Evolutionary conservation across 2,113 vertebrate genomes (phyloP).

Genomic region (Pachypanchax playfairii): DNA sequence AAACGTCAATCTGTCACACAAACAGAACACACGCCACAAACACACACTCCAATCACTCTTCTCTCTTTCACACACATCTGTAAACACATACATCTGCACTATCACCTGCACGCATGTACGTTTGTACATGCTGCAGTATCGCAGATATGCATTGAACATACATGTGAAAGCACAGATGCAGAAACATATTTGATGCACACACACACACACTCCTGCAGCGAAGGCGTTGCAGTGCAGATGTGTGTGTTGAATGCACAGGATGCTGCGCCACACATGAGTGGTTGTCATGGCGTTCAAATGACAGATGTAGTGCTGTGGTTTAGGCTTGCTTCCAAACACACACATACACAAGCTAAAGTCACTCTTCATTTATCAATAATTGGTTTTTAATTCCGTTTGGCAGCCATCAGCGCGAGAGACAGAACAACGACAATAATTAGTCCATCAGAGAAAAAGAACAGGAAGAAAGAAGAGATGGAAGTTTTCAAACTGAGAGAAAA

Average conservation of each 20-base stretch:
- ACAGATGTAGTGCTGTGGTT: constrained; percentile 71
- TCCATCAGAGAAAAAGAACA: constrained; percentile 57
- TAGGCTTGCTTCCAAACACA: constrained; percentile 61
- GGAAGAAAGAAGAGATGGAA: constrained; percentile 23
- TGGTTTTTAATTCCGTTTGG: constrained; percentile 75
- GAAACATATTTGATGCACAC: constrained; percentile 31
- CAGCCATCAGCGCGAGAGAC: constrained; percentile 56
- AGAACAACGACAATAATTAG: constrained; percentile 69
- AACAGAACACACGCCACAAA: constrained; percentile 28
- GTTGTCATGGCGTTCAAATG: constrained; percentile 66
- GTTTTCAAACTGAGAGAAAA: constrained; percentile 39
- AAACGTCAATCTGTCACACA: constrained; percentile 58
- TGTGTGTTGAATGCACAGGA: constrained; percentile 73
- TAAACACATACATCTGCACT: constrained; percentile 25
- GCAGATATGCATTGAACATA: constrained; percentile 45
- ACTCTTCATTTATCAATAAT: constrained; percentile 77
- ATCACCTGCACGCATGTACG: constrained; percentile 49
- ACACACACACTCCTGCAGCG: constrained; percentile 28
- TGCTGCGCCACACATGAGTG: constrained; percentile 68
- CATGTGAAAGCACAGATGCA: constrained; percentile 56
- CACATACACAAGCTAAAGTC: constrained; percentile 55
- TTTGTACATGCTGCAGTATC: constrained; percentile 40
- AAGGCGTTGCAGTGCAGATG: constrained; percentile 61
- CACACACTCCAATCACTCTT: constrained; percentile 3
- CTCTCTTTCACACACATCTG: constrained; percentile 24